Conservation (phyloP, 2,888 invertebrate genomes). For the Leucophenga maculata region DNA sequence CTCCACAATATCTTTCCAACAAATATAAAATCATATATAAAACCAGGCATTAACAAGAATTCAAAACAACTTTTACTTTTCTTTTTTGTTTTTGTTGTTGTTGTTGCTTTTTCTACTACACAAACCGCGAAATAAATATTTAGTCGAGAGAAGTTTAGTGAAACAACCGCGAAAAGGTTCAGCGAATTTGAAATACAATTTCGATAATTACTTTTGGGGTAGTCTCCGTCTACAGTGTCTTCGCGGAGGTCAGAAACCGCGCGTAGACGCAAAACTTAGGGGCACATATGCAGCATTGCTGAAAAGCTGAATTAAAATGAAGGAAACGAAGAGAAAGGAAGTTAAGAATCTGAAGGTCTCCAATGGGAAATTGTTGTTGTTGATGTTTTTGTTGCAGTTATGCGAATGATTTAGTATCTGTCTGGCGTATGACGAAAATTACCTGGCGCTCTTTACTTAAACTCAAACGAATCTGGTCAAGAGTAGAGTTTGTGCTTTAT, state of each 20-base stretch:
- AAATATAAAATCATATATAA: not conserved
- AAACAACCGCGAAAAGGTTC: not conserved
- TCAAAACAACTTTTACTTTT: constrained; percentile 15
- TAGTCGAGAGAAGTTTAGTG: not conserved
- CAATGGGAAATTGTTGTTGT: constrained; percentile 28
- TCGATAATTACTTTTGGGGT: constrained; percentile 64
- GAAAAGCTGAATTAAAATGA: too few species aligned
- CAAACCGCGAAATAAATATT: not conserved
- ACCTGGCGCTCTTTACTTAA: constrained; percentile 41
- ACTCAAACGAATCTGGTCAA: not conserved
- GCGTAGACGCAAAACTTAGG: constrained; percentile 25
- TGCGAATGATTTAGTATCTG: constrained; percentile 56
- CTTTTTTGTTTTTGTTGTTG: constrained; percentile 2
- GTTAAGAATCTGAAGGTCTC: not conserved
- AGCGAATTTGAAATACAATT: constrained; percentile 58
- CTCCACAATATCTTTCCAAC: too few species aligned
- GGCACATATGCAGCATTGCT: constrained; percentile 2
- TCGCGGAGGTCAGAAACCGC: constrained; percentile 46
- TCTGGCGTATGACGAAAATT: constrained; percentile 47
- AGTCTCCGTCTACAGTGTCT: constrained; percentile 21
- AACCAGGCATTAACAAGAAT: not conserved
- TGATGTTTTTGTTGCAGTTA: constrained; percentile 30
- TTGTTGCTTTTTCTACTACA: not conserved
- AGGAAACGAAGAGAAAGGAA: too few species aligned
- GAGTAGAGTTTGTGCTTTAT: not conserved